Evolutionary conservation across 2,797 vertebrate species (phyloP).

Genomic region (Myioborus miniatus): DNA sequence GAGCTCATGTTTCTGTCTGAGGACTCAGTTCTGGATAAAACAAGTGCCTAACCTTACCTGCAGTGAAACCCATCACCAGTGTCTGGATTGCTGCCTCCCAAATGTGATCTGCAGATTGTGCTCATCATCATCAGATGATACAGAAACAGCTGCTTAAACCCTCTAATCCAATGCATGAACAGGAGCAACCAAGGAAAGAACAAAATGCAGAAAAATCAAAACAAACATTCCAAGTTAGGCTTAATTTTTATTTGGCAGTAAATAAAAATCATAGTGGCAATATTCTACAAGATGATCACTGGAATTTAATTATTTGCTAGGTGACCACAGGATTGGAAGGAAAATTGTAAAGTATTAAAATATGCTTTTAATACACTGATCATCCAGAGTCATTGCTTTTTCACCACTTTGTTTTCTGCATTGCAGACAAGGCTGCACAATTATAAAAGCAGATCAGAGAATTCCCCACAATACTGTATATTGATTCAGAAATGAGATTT

Average conservation of each 20-base stretch:
- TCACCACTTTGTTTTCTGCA: neutral
- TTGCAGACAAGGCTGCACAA: neutral
- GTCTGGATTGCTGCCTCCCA: neutral
- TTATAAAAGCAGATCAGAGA: neutral
- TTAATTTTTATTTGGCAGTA: conserved; percentile 46
- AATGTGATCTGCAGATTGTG: neutral
- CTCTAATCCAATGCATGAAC: neutral
- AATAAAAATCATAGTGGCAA: neutral
- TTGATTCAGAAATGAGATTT: neutral
- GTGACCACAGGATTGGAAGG: neutral
- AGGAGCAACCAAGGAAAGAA: neutral
- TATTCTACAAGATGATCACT: neutral
- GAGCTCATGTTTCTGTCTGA: neutral
- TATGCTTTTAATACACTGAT: neutral
- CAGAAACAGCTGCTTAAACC: neutral
- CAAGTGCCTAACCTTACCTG: neutral
- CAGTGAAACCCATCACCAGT: neutral
- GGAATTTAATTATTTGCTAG: neutral
- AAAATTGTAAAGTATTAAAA: neutral
- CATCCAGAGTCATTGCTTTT: neutral
- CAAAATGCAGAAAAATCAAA: neutral
- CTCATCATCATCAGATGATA: neutral
- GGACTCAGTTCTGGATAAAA: neutral
- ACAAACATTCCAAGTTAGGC: neutral
- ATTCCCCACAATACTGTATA: neutral